Evolutionary conservation across 2,888 invertebrate species (phyloP), one percentile per base, ranked within the genome.

Genomic region (Julus scandinavius): DNA sequence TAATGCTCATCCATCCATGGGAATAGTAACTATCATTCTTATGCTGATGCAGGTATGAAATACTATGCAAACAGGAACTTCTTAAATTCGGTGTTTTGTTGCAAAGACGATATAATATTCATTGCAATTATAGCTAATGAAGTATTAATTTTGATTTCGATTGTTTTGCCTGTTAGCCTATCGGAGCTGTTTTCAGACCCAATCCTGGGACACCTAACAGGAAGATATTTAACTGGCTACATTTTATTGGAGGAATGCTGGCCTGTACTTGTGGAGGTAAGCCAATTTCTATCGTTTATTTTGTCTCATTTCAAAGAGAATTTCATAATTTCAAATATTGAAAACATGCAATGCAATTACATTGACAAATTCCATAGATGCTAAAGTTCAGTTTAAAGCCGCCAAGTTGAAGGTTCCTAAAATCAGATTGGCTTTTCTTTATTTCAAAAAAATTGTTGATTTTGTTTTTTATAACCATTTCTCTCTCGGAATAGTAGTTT

Each of bases 161-260:
- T 50, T 49, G n/a, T 20, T 6, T 29, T 58, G n/a, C 9, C 0
- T 20, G 9, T 50, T 97, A 98, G 92, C 97, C 97, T 4, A 95
- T 97, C 91, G 97, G 94, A 93, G 97, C 97, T 1, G 94, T 96
- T 89, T 95, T 97, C 92, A 94, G 98, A 90, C 97, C 97, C 0
- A 96, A 95, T 92, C 97, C 97, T 0, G 96, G 96, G 86, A 95
- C 96, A 13, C 94, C 95, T 20, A 95, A 94, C 91, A 94, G 98
- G 88, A 94, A 96, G 0, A 93, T 96, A 88, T 98, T 98, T 93
- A 98, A 98, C 93, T 98, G 98, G 97, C 92, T 94, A 1, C 98
- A 98, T 92, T 97, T 97, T 97, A 93, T 96, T 87, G 94, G 95
- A 83, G 98, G 98, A 84, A 98, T 98, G 92, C 93, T 95, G 0